Conservation (phyloP, 2,797 vertebrate genomes). For the Platalea minor region DNA sequence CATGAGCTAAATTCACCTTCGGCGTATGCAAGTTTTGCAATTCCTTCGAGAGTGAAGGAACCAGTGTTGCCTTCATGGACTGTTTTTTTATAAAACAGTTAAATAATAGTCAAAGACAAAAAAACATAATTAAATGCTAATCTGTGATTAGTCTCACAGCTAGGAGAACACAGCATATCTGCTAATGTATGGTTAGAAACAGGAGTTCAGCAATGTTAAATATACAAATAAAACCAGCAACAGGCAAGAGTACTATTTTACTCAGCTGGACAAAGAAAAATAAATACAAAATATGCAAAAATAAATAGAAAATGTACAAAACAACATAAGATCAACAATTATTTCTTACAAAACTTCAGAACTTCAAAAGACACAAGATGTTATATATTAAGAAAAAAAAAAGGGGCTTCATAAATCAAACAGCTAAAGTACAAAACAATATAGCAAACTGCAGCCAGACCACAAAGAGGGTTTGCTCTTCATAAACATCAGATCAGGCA, state of each 20-base stretch:
- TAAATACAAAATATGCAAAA: background rate
- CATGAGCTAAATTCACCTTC: background rate
- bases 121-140: background rate
- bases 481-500: slow-evolving; percentile 78
- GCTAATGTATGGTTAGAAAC: background rate
- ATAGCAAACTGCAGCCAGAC: slow-evolving; percentile 63
- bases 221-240: slow-evolving; percentile 21
- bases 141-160: background rate
- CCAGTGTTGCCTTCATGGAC: background rate
- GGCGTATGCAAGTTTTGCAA: background rate
- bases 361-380: background rate
- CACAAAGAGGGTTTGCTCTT: slow-evolving; percentile 72
- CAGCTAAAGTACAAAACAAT: background rate
- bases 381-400: background rate
- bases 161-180: background rate
- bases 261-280: background rate
- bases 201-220: background rate
- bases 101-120: background rate
- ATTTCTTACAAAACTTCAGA: background rate
- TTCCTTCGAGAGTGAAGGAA: background rate
- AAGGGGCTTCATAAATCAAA: slow-evolving; percentile 63
- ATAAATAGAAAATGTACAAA: background rate
- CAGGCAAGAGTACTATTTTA: background rate
- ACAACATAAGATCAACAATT: background rate
- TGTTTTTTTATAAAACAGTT: background rate